These are phyloP conservation scores for Drosophila chauvacae DNA, from an alignment of 1,140 invertebrate genomes.

Conservation along the genomic window DNA sequence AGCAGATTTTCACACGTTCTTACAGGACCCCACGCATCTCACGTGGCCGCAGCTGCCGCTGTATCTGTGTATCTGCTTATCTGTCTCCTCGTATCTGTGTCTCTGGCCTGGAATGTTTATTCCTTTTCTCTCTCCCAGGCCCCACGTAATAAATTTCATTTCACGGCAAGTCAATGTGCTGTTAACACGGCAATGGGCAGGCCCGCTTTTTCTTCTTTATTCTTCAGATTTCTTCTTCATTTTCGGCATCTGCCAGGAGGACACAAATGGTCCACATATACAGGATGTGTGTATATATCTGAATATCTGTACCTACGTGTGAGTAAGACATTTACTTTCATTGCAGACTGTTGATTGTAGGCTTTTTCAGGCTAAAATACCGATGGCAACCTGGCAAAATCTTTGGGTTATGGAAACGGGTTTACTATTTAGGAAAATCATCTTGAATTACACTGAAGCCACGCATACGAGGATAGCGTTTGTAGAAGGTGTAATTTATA, in stretches of 20 bases:
- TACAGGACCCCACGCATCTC: slow-evolving; percentile 43
- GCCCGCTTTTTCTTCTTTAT: slow-evolving; percentile 19
- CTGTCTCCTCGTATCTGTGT: slow-evolving; percentile 26
- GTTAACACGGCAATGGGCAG: slow-evolving; percentile 60
- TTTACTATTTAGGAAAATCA: slow-evolving; percentile 10
- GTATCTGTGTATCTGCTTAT: slow-evolving; percentile 9
- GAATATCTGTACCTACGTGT: slow-evolving; percentile 33
- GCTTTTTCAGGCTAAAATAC: slow-evolving; percentile 64
- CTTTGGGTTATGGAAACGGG: slow-evolving; percentile 5
- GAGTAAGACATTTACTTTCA: slow-evolving; percentile 81
- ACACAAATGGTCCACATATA: slow-evolving; percentile 10
- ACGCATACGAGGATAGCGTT: neutral
- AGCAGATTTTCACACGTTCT: slow-evolving; percentile 68
- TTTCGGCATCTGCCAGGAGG: slow-evolving; percentile 30
- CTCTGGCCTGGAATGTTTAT: slow-evolving; percentile 36
- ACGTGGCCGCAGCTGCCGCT: slow-evolving; percentile 17
- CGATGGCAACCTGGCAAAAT: slow-evolving; percentile 10
- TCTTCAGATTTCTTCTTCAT: slow-evolving; percentile 32
- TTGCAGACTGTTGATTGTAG: slow-evolving; percentile 77
- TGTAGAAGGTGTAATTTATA: neutral
- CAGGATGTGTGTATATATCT: neutral
- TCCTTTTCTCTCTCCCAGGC: slow-evolving; percentile 27
- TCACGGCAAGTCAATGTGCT: slow-evolving; percentile 74
- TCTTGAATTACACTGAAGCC: slow-evolving; percentile 3
- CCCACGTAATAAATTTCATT: slow-evolving; percentile 70